Evolutionary conservation across 2,113 vertebrate genomes (phyloP), one percentile per base, ranked within the genome.

Genomic region (Lampris incognitus): DNA sequence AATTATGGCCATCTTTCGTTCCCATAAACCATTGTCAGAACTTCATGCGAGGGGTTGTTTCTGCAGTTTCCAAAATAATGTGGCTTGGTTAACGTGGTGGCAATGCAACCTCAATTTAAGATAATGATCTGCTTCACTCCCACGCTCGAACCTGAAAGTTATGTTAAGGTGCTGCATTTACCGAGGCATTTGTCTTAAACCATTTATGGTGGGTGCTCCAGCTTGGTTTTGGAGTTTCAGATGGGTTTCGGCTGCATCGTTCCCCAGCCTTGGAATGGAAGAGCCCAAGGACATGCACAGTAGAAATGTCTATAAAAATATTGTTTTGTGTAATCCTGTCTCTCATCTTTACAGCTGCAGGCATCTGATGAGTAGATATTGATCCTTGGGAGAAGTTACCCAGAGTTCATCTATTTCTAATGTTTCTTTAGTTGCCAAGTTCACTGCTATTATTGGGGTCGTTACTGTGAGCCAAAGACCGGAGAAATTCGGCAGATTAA

Each of bases 311-410:
- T 81, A 48, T 78, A 75, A 78, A 82, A 83, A 87, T 59, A 38
- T 41, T 59, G 24, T 24, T 76, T 75, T 87, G 72, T 69, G 55
- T 36, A 81, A 78, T 65, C 56, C 76, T 79, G 40, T 77, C 67
- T 82, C 73, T 84, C 62, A 83, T 85, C 67, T 81, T 60, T 80
- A 78, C 78, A 60, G 75, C 84, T 77, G 55, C 68, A 56, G 85
- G 84, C 80, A 79, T 46, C 76, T 84, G 82, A 81, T 82, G 84
- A 78, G 79, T 49, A 59, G 69, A 77, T 88, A 91, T 81, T 82
- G 82, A 89, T 92, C 59, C 55, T 73, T 71, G 61, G 65, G 59
- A 74, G 76, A 88, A 59, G 56, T 84, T 78, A 24, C 39, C 39
- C 60, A 72, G 74, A 74, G 77, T 87, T 79, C 51, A 75, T 84